Evolutionary conservation across 2,113 vertebrate genomes (phyloP).

Genomic region (Tragulus kanchil): DNA sequence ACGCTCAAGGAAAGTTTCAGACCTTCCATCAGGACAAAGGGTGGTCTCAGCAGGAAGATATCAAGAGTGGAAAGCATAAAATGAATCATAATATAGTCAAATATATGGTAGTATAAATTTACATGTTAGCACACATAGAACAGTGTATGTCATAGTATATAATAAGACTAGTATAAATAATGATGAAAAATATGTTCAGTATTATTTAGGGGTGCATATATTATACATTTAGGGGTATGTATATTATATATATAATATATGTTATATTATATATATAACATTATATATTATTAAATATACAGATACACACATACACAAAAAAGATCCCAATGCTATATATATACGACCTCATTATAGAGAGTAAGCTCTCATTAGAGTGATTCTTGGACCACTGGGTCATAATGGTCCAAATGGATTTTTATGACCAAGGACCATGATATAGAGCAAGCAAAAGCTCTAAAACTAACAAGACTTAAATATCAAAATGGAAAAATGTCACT

Average conservation of each 20-base stretch:
- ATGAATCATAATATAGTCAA: constrained; percentile 1
- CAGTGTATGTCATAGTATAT: background rate
- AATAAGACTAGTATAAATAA: background rate
- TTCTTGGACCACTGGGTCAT: background rate
- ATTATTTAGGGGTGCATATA: background rate
- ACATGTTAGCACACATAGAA: background rate
- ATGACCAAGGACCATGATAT: background rate
- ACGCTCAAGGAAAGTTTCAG: constrained; percentile 28
- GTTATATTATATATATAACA: background rate
- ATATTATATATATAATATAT: too few species aligned
- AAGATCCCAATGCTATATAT: background rate
- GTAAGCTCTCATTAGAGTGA: constrained; percentile 6
- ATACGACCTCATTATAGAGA: background rate
- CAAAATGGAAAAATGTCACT: constrained; percentile 19
- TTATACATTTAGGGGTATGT: too few species aligned
- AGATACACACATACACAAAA: background rate
- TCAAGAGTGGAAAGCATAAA: constrained; percentile 31
- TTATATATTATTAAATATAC: background rate
- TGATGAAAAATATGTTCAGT: constrained; percentile 32
- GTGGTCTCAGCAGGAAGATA: background rate
- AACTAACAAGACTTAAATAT: constrained; percentile 41
- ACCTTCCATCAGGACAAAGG: constrained; percentile 6
- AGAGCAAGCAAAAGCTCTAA: constrained; percentile 19
- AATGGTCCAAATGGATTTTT: too few species aligned
- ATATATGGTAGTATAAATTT: background rate